Base-by-base conservation (phyloP, 2,797 vertebrate genomes). In the Alca torda region DNA sequence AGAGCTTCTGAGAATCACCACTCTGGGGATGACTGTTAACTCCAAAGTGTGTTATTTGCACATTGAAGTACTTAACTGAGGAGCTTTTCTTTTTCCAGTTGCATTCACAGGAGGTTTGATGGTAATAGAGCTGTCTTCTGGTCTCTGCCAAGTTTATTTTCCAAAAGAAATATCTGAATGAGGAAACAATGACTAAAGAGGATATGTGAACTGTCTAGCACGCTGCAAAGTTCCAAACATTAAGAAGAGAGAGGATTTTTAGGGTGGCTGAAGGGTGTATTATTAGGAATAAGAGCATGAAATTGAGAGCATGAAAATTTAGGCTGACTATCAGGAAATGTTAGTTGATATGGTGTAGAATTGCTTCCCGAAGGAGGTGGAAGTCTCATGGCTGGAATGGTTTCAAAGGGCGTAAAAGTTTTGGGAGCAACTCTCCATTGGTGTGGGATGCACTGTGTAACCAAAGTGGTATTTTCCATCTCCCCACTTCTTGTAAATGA, bases 121-220 rank as follows among this genome's bases (percentile, higher is more conserved):
- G 53, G 86, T 89, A 95, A 95, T 33, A 92, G 92, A 95, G 57
- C 78, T 90, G 81, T 95, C 78, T 95, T 93, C 88, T 92, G 17
- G 33, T 87, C 57, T 85, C 86, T 94, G 93, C 93, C 95, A 95
- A 95, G 61, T 87, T 95, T 95, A 68, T 93, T 96, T 93, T 97
- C 96, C 95, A 89, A 89, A 89, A 95, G 88, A 96, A 97, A 93
- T 89, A 93, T 87, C 91, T 72, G 91, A 90, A 77, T 28, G 61
- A 85, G 93, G 93, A 96, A 97, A 96, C 65, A 95, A 89, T 91
- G 84, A 94, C 94, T 96, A 72, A 92, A 96, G 74, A 84, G 45
- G 26, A n/a, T 83, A 94, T 61, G 31, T 89, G 93, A 94, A 92
- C 94, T 92, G 81, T 89, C 86, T 94, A 84, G 83, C 78, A 57